phyloP scores from a whole-genome alignment of 2,888 invertebrate species.

The Papilio protenor region DNA sequence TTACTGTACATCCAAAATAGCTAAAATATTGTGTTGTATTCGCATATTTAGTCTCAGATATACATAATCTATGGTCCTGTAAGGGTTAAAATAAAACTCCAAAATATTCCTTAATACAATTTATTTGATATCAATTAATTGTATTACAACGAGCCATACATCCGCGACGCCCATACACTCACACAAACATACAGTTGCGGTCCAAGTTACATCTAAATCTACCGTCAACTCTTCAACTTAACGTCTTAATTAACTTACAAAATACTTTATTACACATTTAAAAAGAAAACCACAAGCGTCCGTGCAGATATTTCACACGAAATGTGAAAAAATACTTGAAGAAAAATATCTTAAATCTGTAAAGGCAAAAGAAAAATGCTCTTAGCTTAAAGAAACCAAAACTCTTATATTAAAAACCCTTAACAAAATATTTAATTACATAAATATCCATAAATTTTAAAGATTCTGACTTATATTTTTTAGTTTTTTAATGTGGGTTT shows the following conservation, averaged over 20 bases:
- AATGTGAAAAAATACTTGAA: conserved; percentile 26
- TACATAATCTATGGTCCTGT: too few relatives aligned
- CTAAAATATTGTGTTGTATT: too few relatives aligned
- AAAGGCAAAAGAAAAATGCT: conserved; percentile 24
- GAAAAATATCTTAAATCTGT: conserved; percentile 33
- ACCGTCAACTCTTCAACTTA: not conserved
- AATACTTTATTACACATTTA: conserved; percentile 15
- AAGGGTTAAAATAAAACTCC: not conserved
- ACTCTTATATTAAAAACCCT: conserved; percentile 10
- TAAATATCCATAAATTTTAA: not conserved
- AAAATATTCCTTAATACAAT: conserved; percentile 6
- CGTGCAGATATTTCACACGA: not conserved
- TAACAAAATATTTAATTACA: conserved; percentile 19
- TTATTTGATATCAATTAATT: conserved; percentile 17
- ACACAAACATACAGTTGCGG: not conserved
- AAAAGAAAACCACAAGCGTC: not conserved
- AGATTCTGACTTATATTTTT: not conserved
- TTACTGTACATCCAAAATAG: too few relatives aligned
- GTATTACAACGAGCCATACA: conserved; percentile 8
- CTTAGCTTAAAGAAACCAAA: conserved; percentile 35
- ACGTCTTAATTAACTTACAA: conserved; percentile 23
- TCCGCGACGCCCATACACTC: not conserved
- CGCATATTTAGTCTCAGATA: too few relatives aligned
- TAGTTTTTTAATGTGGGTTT: not conserved
- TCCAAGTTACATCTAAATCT: conserved; percentile 3